Conservation (phyloP, 2,888 invertebrate species). For the Cantharis lateralis region DNA sequence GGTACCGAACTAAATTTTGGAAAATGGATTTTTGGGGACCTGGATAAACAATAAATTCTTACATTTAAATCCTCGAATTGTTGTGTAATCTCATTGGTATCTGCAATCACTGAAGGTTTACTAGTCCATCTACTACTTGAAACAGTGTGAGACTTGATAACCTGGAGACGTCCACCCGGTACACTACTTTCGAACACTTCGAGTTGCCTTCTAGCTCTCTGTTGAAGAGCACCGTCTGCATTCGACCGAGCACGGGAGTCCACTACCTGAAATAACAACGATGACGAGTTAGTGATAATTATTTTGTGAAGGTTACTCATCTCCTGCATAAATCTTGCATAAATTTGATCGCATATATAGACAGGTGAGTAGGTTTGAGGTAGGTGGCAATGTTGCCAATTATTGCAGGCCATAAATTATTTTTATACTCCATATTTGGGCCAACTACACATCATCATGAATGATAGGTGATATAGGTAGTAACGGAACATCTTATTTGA, state of each 20-base stretch:
- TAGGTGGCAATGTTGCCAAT: slow-evolving; percentile 28
- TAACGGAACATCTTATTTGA: slow-evolving; percentile 21
- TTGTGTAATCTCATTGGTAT: slow-evolving; percentile 23
- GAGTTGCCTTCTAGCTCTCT: slow-evolving; percentile 62
- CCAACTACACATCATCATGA: slow-evolving; percentile 16
- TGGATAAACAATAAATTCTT: slow-evolving; percentile 13
- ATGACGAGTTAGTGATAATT: slow-evolving; percentile 38
- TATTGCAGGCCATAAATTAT: slow-evolving; percentile 25
- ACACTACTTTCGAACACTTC: slow-evolving; percentile 74
- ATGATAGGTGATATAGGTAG: slow-evolving; percentile 8
- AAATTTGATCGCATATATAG: slow-evolving; percentile 27
- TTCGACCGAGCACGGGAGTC: slow-evolving; percentile 60
- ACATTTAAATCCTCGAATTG: slow-evolving; percentile 54
- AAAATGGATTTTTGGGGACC: not conserved
- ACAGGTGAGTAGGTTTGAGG: slow-evolving; percentile 26
- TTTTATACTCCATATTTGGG: slow-evolving; percentile 29
- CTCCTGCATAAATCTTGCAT: slow-evolving; percentile 28
- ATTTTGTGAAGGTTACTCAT: slow-evolving; percentile 43
- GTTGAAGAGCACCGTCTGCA: slow-evolving; percentile 58
- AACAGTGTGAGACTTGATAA: slow-evolving; percentile 66
- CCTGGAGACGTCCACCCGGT: slow-evolving; percentile 70
- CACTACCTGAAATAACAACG: slow-evolving; percentile 56
- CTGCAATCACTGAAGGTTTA: slow-evolving; percentile 26
- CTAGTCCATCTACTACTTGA: slow-evolving; percentile 50
- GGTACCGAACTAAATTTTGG: too few relatives aligned